phyloP scores from a whole-genome alignment of 2,888 invertebrate genomes.

The Plagiodera versicolora region DNA sequence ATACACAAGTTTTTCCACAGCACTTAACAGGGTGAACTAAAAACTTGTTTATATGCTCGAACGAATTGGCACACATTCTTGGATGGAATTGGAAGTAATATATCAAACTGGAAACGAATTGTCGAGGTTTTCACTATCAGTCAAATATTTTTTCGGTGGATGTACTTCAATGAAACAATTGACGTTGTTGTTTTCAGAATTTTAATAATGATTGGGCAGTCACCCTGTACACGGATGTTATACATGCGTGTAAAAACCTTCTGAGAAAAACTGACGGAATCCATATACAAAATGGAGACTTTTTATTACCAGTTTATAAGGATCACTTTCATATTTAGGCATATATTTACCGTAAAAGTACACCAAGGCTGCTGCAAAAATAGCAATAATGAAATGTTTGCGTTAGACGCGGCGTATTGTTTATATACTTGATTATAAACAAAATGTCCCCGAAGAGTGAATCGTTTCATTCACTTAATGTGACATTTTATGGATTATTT shows the following conservation, averaged over 20 bases:
- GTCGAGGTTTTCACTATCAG: no score
- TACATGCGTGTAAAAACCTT: slow-evolving; percentile 9
- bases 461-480: slow-evolving; percentile 16
- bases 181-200: no score
- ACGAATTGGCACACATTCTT: no score
- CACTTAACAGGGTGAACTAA: no score
- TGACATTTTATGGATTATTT: slow-evolving; percentile 18
- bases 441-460: slow-evolving; percentile 17
- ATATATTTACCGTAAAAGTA: slow-evolving; percentile 29
- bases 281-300: slow-evolving; percentile 15
- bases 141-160: no score
- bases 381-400: slow-evolving; percentile 31
- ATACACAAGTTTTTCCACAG: no score
- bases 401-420: slow-evolving; percentile 27
- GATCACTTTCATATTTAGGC: slow-evolving; percentile 26
- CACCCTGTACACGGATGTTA: slow-evolving; percentile 10
- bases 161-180: no score
- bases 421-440: slow-evolving; percentile 28
- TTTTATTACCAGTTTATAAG: slow-evolving; percentile 27
- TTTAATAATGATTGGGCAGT: no score
- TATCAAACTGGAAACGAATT: no score
- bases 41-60: no score
- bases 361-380: slow-evolving; percentile 29
- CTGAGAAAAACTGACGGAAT: slow-evolving; percentile 18
- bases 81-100: no score